These are phyloP conservation scores for Neostethus bicornis DNA, from an alignment of 2,797 vertebrate genomes.

Conservation along the genomic window DNA sequence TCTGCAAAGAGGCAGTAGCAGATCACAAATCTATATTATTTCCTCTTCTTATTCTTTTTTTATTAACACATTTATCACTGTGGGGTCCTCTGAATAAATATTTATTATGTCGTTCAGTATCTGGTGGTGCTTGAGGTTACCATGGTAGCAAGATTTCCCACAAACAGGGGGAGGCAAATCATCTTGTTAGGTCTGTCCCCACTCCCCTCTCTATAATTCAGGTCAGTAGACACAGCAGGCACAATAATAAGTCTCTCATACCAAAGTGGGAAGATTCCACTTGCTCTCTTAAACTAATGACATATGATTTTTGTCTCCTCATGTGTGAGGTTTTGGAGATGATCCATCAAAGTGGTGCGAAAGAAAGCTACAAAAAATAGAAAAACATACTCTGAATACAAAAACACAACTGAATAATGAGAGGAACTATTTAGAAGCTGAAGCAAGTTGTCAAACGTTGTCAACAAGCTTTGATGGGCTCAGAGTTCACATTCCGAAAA, in stretches of 20 bases:
- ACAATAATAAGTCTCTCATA: constrained; percentile 46
- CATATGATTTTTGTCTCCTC: constrained; percentile 23
- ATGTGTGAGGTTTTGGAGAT: too few species aligned
- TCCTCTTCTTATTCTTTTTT: constrained; percentile 6
- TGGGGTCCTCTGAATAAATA: constrained; percentile 1
- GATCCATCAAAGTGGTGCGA: too few species aligned
- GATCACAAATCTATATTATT: constrained; percentile 48
- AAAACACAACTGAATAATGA: not conserved
- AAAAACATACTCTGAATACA: not conserved
- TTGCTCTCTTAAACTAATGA: constrained; percentile 52
- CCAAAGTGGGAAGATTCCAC: constrained; percentile 63
- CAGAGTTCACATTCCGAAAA: constrained; percentile 33
- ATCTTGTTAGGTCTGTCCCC: constrained; percentile 54
- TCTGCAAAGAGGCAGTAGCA: constrained; percentile 33
- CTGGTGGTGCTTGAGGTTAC: constrained; percentile 29
- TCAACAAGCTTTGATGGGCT: constrained; percentile 9
- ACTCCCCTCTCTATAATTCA: constrained; percentile 53
- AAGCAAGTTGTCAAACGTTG: not conserved
- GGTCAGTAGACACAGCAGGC: constrained; percentile 64
- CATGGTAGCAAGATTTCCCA: constrained; percentile 18
- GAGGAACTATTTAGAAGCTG: not conserved
- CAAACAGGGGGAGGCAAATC: constrained; percentile 16
- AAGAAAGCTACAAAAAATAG: constrained; percentile 11
- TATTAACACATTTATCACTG: not conserved
- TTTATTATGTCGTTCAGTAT: constrained; percentile 32